These are phyloP conservation scores for Saturnia pavonia DNA, from an alignment of 2,888 invertebrate genomes.

Conservation along the genomic window DNA sequence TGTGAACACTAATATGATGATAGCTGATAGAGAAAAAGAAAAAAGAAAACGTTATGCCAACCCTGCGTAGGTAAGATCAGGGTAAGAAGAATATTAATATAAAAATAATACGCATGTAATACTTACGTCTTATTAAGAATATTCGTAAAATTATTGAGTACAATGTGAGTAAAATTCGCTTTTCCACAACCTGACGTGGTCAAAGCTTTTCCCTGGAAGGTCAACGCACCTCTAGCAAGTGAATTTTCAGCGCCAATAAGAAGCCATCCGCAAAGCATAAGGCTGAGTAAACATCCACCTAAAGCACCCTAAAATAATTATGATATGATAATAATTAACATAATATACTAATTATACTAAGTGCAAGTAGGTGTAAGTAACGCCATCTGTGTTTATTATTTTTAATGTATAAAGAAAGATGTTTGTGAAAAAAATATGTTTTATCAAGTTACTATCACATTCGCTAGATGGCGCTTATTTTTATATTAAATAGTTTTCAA, in stretches of 20 bases:
- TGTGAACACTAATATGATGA: too few relatives aligned
- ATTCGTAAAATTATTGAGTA: constrained; percentile 43
- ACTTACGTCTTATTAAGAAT: constrained; percentile 60
- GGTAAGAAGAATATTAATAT: not conserved
- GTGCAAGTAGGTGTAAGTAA: not conserved
- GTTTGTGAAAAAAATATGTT: not conserved
- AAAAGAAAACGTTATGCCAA: too few relatives aligned
- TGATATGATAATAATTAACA: not conserved
- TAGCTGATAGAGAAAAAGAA: too few relatives aligned
- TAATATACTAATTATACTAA: not conserved
- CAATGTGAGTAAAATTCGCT: constrained; percentile 61
- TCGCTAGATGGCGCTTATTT: constrained; percentile 21
- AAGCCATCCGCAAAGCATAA: constrained; percentile 75
- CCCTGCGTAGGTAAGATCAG: too few relatives aligned
- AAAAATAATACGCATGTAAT: constrained; percentile 12
- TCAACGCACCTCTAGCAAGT: constrained; percentile 70
- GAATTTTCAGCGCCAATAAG: constrained; percentile 78
- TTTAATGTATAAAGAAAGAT: not conserved
- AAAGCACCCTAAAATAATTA: constrained; percentile 71
- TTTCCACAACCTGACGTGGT: constrained; percentile 69
- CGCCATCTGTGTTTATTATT: constrained; percentile 23
- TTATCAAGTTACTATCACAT: not conserved
- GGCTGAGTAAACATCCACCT: constrained; percentile 74
- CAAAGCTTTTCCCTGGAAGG: constrained; percentile 74
- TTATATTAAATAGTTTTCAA: not conserved